phyloP scores from a whole-genome alignment of 2,888 invertebrate species.

The Pyrochroa serraticornis region DNA sequence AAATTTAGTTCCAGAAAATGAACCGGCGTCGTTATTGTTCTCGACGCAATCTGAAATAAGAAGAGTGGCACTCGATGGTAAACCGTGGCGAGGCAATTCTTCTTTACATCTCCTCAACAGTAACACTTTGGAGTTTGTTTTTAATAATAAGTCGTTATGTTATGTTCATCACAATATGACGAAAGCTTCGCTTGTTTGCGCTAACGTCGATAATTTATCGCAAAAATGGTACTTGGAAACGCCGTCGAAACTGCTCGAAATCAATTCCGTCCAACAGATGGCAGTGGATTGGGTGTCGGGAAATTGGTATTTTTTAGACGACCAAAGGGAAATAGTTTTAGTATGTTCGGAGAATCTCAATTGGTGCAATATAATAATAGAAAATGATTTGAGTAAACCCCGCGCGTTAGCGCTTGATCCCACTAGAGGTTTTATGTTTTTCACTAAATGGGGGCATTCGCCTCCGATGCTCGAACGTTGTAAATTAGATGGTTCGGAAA shows the following conservation, averaged over 20 bases:
- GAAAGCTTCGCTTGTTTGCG: slow-evolving; percentile 65
- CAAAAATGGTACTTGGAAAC: slow-evolving; percentile 64
- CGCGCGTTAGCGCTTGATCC: slow-evolving; percentile 82
- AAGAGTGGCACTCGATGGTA: slow-evolving; percentile 65
- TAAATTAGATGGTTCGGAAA: slow-evolving; percentile 68
- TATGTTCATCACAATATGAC: slow-evolving; percentile 73
- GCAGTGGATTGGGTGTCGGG: slow-evolving; percentile 84
- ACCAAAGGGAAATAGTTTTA: slow-evolving; percentile 45
- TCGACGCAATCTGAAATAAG: slow-evolving; percentile 71
- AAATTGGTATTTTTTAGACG: slow-evolving; percentile 83
- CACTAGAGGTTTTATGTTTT: slow-evolving; percentile 75
- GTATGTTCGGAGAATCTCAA: slow-evolving; percentile 59
- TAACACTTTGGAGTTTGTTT: slow-evolving; percentile 69
- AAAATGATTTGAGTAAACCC: slow-evolving; percentile 71
- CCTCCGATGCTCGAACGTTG: slow-evolving; percentile 70
- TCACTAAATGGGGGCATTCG: slow-evolving; percentile 75
- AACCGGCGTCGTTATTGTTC: slow-evolving; percentile 70
- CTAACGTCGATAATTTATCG: slow-evolving; percentile 68
- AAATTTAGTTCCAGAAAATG: slow-evolving; percentile 66
- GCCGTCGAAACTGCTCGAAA: slow-evolving; percentile 67
- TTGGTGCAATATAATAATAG: slow-evolving; percentile 73
- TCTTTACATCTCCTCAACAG: slow-evolving; percentile 55
- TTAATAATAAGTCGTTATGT: slow-evolving; percentile 71
- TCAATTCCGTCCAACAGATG: slow-evolving; percentile 74
- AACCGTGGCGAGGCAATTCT: slow-evolving; percentile 56